Evolutionary conservation across 2,797 vertebrate genomes (phyloP).

Genomic region (Sparus aurata): DNA sequence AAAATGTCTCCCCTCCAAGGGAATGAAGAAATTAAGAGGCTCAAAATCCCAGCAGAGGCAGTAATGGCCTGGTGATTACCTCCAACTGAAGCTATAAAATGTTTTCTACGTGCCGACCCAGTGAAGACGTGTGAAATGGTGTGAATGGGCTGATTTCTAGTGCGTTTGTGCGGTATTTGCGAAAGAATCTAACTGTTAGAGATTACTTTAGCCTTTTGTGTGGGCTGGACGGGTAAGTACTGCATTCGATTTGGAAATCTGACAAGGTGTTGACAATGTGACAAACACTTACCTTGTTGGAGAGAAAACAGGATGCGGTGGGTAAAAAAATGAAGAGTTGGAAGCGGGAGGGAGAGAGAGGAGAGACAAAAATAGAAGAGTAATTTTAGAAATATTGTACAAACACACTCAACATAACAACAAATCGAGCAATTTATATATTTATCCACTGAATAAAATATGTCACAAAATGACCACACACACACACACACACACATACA

Average conservation of each 20-base stretch:
- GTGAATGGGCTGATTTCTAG: conserved; percentile 24
- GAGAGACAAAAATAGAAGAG: conserved; percentile 29
- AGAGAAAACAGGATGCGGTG: conserved; percentile 19
- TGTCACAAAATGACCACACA: background rate
- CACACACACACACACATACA: conserved; percentile 1
- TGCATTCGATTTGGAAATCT: conserved; percentile 21
- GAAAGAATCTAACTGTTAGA: conserved; percentile 13
- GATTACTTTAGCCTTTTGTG: conserved; percentile 1
- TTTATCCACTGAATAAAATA: conserved; percentile 1
- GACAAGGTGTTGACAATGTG: conserved; percentile 43
- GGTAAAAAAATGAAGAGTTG: background rate
- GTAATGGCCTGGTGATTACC: conserved; percentile 35
- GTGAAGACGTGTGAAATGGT: conserved; percentile 9
- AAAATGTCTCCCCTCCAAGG: conserved; percentile 56
- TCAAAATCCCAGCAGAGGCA: conserved; percentile 47
- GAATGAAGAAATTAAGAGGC: conserved; percentile 50
- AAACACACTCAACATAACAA: background rate
- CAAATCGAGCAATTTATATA: background rate
- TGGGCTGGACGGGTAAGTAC: background rate
- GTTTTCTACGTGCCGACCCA: conserved; percentile 21
- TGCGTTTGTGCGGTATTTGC: conserved; percentile 19
- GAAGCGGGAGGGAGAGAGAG: background rate
- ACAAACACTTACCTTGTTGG: conserved; percentile 74
- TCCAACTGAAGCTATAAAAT: conserved; percentile 45
- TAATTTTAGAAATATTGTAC: conserved; percentile 7